Evolutionary conservation across 2,797 vertebrate genomes (phyloP), one percentile per base, ranked within the genome.

Genomic region (Spondyliosoma cantharus): DNA sequence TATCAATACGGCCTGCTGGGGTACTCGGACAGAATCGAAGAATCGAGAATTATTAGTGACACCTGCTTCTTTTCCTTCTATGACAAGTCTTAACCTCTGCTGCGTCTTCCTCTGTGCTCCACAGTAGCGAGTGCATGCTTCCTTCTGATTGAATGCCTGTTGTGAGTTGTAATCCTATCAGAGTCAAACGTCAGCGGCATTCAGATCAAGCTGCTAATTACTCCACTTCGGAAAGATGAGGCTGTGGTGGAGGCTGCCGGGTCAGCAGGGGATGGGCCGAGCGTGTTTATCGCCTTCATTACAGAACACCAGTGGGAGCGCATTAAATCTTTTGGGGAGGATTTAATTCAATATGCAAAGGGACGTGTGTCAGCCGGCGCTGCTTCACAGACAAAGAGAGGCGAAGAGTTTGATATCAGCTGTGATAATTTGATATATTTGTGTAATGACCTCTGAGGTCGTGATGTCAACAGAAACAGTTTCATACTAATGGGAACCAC

Each of bases 201-300:
- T 66, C 80, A 37, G 68, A 79, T 90, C 81, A 84, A 69, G 78
- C 82, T 75, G 83, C 85, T 91, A 90, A 92, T 91, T 89, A 90
- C 71, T 89, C 81, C 69, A 76, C 76, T 90, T 87, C 84, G 66
- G 54, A 82, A 72, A 67, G 75, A 81, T 66, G 81, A 78, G 71
- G 73, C 86, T 67, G 68, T 61, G 68, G 50, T 59, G 69, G 74
- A 68, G 66, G 73, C 63, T 46, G 56, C 15, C n/a, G 79, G 87
- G 84, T 86, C 81, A 83, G 84, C 70, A 45, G 68, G 84, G 81
- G 73, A 87, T 19, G 2, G 65, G 82, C 19, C 7, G 22, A 29
- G 71, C 45, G 63, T 76, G 67, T 78, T 78, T 75, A 71, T 69
- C 4, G 4, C 81, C 60, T 90, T 85, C 88, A 94, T 93, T 90